phyloP scores from a whole-genome alignment of 2,113 vertebrate genomes.

The Rhynchopsitta pachyrhyncha region DNA sequence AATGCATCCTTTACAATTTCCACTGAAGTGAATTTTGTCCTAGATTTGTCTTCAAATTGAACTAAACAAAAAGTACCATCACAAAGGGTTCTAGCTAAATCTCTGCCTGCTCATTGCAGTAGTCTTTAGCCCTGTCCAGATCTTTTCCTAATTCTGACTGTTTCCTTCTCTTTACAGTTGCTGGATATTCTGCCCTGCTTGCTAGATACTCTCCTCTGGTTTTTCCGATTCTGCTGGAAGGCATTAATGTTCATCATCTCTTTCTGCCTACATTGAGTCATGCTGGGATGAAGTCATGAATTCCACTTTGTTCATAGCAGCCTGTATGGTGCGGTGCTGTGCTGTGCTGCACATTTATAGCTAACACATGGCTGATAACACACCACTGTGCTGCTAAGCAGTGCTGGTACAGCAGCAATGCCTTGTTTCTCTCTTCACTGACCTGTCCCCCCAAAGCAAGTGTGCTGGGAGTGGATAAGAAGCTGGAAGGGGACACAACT shows the following conservation, averaged over 20 bases:
- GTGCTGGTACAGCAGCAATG: not conserved
- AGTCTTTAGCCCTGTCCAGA: not conserved
- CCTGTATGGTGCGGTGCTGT: not conserved
- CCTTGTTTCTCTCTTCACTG: not conserved
- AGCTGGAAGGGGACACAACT: not conserved
- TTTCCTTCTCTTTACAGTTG: not conserved
- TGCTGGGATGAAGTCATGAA: not conserved
- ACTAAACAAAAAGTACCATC: not conserved
- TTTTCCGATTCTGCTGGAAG: not conserved
- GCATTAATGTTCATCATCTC: not conserved
- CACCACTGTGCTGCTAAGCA: not conserved
- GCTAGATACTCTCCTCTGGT: not conserved
- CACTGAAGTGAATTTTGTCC: not conserved
- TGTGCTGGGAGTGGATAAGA: fast-evolving
- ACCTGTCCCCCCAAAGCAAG: not conserved
- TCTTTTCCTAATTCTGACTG: not conserved
- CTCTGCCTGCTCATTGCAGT: not conserved
- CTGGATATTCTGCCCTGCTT: not conserved
- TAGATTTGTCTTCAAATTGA: not conserved
- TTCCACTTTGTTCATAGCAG: not conserved
- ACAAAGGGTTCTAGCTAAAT: not conserved
- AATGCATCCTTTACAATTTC: not conserved
- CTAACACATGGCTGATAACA: not conserved
- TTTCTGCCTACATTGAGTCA: not conserved
- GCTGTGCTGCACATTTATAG: not conserved